phyloP scores from a whole-genome alignment of 2,113 vertebrate genomes.

The Amphiprion percula region DNA sequence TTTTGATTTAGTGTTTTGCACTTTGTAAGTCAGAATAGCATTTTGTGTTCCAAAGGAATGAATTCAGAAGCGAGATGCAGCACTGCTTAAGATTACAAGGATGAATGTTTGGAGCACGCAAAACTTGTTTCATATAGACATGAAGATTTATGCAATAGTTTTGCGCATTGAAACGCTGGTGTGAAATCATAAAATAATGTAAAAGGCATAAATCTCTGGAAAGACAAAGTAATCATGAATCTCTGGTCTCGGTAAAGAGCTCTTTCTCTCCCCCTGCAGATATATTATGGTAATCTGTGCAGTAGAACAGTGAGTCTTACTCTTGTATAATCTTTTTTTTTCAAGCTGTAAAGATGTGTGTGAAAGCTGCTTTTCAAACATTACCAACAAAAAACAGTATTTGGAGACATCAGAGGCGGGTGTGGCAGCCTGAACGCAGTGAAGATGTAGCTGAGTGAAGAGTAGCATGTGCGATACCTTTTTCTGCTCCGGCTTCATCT shows the following conservation, averaged over 20 bases:
- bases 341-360: not conserved
- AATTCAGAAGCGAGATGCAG: too few relatives aligned
- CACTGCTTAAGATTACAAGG: too few relatives aligned
- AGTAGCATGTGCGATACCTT: slow-evolving; percentile 83
- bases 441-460: not conserved
- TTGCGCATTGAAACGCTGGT: too few relatives aligned
- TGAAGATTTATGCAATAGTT: too few relatives aligned
- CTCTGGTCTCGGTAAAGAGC: not conserved
- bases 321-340: not conserved
- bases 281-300: not conserved
- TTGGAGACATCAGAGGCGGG: not conserved
- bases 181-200: not conserved
- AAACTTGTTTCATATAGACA: too few relatives aligned
- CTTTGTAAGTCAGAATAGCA: not conserved
- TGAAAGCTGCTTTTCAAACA: not conserved
- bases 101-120: too few relatives aligned
- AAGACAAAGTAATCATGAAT: not conserved
- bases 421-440: not conserved
- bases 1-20: not conserved
- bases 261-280: slow-evolving; percentile 1
- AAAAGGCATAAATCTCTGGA: slow-evolving; percentile 14
- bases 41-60: not conserved
- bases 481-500: slow-evolving; percentile 85
- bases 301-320: not conserved
- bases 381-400: not conserved